Percentiles rank a stretch among this genome's conserved stretches.
phyloP scores from a whole-genome alignment of 2,888 invertebrate species.

The Apomyelois bistriatella region DNA sequence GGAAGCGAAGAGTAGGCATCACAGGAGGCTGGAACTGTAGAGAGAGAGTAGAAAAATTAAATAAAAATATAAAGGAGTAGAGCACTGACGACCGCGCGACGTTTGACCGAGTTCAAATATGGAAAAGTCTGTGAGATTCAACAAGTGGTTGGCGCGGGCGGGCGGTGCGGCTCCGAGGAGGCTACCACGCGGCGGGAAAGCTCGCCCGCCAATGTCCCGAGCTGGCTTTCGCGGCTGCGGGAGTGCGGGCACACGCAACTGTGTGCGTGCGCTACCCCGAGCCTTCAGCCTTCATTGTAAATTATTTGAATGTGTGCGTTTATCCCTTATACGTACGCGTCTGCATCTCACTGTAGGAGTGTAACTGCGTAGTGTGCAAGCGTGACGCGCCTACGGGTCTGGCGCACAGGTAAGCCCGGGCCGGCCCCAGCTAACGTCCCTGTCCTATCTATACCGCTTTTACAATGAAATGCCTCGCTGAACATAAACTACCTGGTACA shows the following conservation, averaged over 20 bases:
- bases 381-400: conserved; percentile 68
- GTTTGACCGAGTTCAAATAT: conserved; percentile 44
- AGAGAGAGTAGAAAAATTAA: conserved; percentile 24
- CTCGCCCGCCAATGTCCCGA: conserved; percentile 70
- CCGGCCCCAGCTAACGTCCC: conserved; percentile 59
- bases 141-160: conserved; percentile 69
- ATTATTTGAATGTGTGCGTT: conserved; percentile 18
- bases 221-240: conserved; percentile 36
- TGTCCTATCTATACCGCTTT: conserved; percentile 63
- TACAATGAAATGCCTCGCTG: conserved; percentile 65
- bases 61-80: conserved; percentile 25
- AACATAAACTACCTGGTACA: conserved; percentile 62
- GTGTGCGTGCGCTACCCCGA: conserved; percentile 25
- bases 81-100: conserved; percentile 46
- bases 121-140: conserved; percentile 60
- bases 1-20: conserved; percentile 66
- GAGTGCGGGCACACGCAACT: conserved; percentile 20
- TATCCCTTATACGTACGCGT: conserved; percentile 23
- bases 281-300: conserved; percentile 35
- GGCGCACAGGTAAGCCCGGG: conserved; percentile 69
- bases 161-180: conserved; percentile 50
- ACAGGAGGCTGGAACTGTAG: conserved; percentile 44
- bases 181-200: conserved; percentile 68
- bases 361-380: conserved; percentile 35
- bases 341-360: conserved; percentile 24